phyloP scores from a whole-genome alignment of 2,888 invertebrate genomes.

The Polydrusus cervinus region DNA sequence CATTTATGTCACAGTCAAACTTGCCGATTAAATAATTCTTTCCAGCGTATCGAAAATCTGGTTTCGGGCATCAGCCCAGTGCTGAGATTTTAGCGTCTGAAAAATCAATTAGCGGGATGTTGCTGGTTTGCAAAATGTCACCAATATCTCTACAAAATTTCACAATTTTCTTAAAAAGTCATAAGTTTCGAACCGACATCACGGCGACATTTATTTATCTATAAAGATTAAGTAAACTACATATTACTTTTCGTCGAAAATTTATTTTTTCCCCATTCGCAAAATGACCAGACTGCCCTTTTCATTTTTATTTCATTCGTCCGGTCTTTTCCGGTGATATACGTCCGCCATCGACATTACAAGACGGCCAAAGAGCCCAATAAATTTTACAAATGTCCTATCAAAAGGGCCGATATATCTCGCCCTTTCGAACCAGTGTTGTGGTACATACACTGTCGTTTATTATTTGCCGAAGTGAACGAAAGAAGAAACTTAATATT shows the following conservation, averaged over 20 bases:
- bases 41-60: too few species aligned
- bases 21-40: too few species aligned
- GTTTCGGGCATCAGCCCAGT: too few species aligned
- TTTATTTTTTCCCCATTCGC: conserved; percentile 1
- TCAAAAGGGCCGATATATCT: conserved; percentile 68
- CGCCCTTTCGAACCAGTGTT: conserved; percentile 58
- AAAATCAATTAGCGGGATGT: too few species aligned
- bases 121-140: too few species aligned
- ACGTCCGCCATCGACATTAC: conserved; percentile 68
- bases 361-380: conserved; percentile 65
- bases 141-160: too few species aligned
- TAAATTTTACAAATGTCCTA: conserved; percentile 70
- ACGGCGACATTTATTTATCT: too few species aligned
- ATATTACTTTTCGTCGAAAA: not conserved
- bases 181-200: too few species aligned
- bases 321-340: conserved; percentile 64
- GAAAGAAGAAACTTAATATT: conserved; percentile 25
- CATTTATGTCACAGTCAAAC: too few species aligned
- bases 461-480: conserved; percentile 34
- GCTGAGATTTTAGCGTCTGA: too few species aligned
- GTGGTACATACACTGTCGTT: conserved; percentile 48
- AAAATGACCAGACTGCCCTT: conserved; percentile 28
- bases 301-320: conserved; percentile 44
- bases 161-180: too few species aligned
- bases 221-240: not conserved